Evolutionary conservation across 1,140 invertebrate species (phyloP).

Genomic region (Odontomachus brunneus): DNA sequence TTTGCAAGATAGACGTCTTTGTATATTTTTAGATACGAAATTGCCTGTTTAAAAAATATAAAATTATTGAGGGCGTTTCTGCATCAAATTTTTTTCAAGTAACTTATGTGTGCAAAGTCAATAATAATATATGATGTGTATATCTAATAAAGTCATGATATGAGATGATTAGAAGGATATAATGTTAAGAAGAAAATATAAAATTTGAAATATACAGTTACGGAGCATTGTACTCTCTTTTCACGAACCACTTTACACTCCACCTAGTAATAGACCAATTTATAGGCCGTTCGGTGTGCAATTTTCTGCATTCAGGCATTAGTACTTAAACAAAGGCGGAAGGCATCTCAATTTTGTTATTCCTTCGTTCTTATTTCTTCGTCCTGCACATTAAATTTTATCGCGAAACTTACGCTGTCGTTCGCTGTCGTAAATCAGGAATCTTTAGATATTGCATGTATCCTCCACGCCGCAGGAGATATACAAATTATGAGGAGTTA

Average conservation of each 20-base stretch:
- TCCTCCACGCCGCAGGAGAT: background rate
- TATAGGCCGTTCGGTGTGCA: background rate
- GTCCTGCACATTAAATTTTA: slow-evolving; percentile 1
- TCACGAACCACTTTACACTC: background rate
- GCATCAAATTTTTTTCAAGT: too few species aligned
- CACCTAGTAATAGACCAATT: slow-evolving; percentile 22
- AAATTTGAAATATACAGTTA: background rate
- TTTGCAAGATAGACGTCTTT: too few species aligned
- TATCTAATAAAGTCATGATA: slow-evolving; percentile 7
- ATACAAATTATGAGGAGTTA: background rate
- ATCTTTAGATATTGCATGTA: background rate
- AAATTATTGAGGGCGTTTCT: too few species aligned
- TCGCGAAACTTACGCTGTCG: background rate
- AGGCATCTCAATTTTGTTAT: background rate
- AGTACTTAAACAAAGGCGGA: background rate
- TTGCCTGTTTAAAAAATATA: too few species aligned
- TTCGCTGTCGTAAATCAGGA: background rate
- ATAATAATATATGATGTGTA: background rate
- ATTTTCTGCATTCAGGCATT: slow-evolving; percentile 3
- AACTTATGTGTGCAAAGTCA: background rate
- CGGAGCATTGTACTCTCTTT: background rate
- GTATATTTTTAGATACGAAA: too few species aligned
- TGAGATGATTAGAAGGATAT: slow-evolving; percentile 9
- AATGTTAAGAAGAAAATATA: slow-evolving; percentile 10
- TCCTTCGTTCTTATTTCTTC: too few species aligned